These are phyloP conservation scores for Chiloscyllium punctatum DNA, from an alignment of 2,797 vertebrate genomes.

Conservation along the genomic window DNA sequence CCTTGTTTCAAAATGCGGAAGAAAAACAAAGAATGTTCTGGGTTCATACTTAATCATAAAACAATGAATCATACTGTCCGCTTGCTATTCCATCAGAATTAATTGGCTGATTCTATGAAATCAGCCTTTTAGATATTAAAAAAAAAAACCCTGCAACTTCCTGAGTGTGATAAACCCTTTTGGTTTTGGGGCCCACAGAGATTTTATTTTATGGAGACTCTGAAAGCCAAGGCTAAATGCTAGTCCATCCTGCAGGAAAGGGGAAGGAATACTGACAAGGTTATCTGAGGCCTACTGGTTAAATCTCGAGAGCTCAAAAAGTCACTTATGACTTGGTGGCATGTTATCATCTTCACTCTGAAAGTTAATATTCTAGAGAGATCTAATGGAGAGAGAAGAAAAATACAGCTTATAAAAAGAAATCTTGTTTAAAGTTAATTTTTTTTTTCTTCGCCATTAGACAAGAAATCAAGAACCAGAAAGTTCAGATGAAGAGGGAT, in stretches of 20 bases:
- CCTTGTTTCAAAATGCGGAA: neutral
- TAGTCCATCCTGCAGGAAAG: neutral
- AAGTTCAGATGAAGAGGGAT: slow-evolving; percentile 17
- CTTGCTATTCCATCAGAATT: neutral
- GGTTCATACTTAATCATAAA: neutral
- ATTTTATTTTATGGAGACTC: neutral
- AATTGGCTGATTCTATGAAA: neutral
- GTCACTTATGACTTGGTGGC: too few species aligned
- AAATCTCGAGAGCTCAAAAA: neutral
- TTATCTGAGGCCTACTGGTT: too few species aligned
- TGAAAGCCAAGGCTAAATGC: neutral
- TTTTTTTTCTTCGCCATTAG: neutral
- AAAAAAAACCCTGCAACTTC: neutral
- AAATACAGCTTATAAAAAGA: neutral
- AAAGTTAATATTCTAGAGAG: neutral
- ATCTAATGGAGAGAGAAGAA: neutral
- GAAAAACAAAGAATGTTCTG: neutral
- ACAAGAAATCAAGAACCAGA: slow-evolving; percentile 21
- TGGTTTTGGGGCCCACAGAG: neutral
- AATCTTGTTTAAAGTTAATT: neutral
- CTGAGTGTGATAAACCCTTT: neutral
- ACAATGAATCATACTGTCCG: neutral
- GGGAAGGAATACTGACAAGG: neutral
- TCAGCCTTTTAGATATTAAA: neutral
- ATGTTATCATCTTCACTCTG: neutral